Evolutionary conservation across 2,797 vertebrate species (phyloP), one percentile per base, ranked within the genome.

Genomic region (Fistularia tabacaria): DNA sequence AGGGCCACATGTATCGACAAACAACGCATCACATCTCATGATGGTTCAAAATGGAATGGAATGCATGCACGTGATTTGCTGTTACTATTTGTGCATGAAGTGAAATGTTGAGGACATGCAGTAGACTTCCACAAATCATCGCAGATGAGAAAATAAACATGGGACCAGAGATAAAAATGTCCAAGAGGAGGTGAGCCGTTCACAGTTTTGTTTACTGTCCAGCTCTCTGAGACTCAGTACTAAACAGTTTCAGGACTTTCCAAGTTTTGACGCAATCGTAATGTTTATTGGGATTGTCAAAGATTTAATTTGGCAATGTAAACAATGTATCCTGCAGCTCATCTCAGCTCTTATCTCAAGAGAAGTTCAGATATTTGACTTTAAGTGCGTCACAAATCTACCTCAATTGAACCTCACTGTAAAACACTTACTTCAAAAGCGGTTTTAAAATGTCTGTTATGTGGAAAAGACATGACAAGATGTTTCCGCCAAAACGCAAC

Each of bases 11-110:
- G n/a, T n/a, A n/a, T n/a, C n/a, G n/a, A n/a, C n/a, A n/a, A n/a
- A n/a, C n/a, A n/a, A n/a, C n/a, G n/a, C n/a, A n/a, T n/a, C n/a
- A n/a, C n/a, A n/a, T n/a, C n/a, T n/a, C n/a, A n/a, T n/a, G 44
- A 36, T 54, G 59, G 76, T 64, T 70, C 57, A 6, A 59, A 66
- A 45, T 66, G 70, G 71, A 85, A 80, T 76, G 68, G n/a, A 53
- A 76, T 64, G 40, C 14, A 70, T 40, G 46, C 14, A 9, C 6
- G 3, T 57, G 55, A 64, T 9, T 52, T 46, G 64, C 55, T 51
- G 12, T 44, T 39, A 40, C 46, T 36, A n/a, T n/a, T 44, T 48
- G 40, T 46, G 51, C 13, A 64, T 42, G 9, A 76, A 52, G 49
- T 46, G 38, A 59, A 57, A 59, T 15, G 46, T 38, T 50, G 58